These are phyloP conservation scores for Eremophila alpestris DNA, from an alignment of 2,797 vertebrate genomes.

Conservation along the genomic window DNA sequence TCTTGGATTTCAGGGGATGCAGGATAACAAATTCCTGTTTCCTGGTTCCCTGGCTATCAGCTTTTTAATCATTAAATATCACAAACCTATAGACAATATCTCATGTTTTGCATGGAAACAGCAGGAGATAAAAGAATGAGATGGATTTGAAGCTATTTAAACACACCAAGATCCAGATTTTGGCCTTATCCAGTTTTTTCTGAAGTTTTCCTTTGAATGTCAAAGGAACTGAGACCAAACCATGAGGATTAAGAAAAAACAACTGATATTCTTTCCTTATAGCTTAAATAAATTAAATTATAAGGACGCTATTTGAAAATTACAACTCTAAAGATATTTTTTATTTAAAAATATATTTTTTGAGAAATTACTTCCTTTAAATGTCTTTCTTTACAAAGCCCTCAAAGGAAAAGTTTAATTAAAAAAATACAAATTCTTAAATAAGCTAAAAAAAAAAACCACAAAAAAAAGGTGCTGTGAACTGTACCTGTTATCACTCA, in stretches of 20 bases:
- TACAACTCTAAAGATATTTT: neutral
- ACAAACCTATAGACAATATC: neutral
- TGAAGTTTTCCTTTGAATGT: neutral
- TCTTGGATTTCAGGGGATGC: neutral
- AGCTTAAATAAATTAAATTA: neutral
- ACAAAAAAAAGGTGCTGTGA: neutral
- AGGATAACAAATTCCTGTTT: neutral
- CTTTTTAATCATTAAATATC: neutral
- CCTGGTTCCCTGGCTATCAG: neutral
- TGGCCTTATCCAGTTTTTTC: neutral
- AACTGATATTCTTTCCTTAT: neutral
- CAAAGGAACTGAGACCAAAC: neutral
- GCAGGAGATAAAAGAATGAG: neutral
- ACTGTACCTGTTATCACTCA: slow-evolving; percentile 96
- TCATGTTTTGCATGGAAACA: neutral
- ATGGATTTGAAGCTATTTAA: neutral
- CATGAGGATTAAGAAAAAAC: neutral
- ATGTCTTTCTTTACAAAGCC: neutral
- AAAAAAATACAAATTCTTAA: neutral
- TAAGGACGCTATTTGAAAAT: fast-evolving
- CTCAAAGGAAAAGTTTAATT: neutral
- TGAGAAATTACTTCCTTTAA: neutral
- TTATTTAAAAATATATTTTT: neutral
- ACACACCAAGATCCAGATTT: neutral
- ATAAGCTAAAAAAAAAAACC: neutral